Evolutionary conservation across 2,113 vertebrate genomes (phyloP).

Genomic region (Macquaria australasica): DNA sequence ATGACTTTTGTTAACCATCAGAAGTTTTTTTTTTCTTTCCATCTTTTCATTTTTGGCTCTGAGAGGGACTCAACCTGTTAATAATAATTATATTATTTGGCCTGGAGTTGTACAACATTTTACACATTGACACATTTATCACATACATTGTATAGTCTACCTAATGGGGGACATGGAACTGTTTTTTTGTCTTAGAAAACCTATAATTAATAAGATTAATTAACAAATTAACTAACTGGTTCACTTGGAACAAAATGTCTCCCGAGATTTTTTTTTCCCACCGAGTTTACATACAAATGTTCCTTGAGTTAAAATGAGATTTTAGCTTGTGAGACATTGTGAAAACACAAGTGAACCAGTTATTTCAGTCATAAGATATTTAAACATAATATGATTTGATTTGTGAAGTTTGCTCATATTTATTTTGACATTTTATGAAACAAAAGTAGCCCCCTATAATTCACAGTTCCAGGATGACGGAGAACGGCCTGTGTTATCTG

Average conservation of each 20-base stretch:
- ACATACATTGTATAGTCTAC: not conserved
- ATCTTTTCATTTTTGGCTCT: not conserved
- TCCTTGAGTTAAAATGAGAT: not conserved
- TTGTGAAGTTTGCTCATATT: not conserved
- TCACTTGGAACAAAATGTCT: not conserved
- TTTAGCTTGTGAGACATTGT: slow-evolving; percentile 4
- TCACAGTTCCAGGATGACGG: not conserved
- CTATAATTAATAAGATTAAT: not conserved
- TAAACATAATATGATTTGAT: not conserved
- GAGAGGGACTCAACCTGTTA: not conserved
- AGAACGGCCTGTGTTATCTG: not conserved
- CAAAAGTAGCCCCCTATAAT: not conserved
- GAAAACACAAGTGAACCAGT: not conserved
- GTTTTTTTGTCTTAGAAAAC: not conserved
- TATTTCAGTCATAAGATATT: slow-evolving; percentile 11
- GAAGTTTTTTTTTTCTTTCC: not conserved
- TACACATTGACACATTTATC: too few relatives aligned
- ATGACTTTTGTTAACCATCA: not conserved
- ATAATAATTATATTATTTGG: not conserved
- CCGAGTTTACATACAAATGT: slow-evolving; percentile 15
- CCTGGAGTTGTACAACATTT: not conserved
- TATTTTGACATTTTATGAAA: slow-evolving; percentile 17
- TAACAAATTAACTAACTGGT: not conserved
- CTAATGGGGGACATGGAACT: too few relatives aligned
- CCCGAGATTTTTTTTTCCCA: not conserved